phyloP scores from a whole-genome alignment of 2,797 vertebrate genomes.

The Scolopax bukidnonensis region DNA sequence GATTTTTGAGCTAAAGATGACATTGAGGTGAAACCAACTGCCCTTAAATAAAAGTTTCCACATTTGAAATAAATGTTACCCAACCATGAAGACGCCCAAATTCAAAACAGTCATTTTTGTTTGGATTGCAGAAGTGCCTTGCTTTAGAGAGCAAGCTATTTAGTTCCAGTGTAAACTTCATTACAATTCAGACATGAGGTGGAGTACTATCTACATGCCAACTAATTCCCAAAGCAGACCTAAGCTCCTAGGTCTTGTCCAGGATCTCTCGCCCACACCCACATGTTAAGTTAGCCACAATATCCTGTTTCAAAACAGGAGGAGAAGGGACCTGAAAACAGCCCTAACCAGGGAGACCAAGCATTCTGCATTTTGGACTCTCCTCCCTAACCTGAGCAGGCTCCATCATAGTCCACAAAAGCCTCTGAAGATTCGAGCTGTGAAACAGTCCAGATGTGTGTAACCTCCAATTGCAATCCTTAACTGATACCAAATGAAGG shows the following conservation, averaged over 20 bases:
- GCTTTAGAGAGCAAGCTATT: background rate
- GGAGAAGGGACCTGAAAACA: background rate
- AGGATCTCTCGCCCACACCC: background rate
- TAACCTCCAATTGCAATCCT: background rate
- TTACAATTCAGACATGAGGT: constrained; percentile 21
- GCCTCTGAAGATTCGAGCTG: background rate
- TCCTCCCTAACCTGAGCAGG: background rate
- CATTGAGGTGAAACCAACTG: background rate
- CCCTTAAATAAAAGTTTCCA: background rate
- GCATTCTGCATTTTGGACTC: background rate
- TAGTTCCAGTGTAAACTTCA: constrained; percentile 43
- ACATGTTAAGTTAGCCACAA: background rate
- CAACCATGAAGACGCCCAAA: background rate
- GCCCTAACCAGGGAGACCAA: background rate
- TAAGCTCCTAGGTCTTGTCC: background rate
- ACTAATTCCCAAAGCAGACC: constrained; percentile 7
- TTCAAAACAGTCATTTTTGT: background rate
- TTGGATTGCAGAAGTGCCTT: background rate
- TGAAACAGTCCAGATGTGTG: background rate
- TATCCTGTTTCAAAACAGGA: background rate
- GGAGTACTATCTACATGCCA: background rate
- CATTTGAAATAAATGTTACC: background rate
- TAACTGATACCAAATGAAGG: background rate
- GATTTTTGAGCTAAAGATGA: background rate
- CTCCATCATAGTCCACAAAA: background rate